Evolutionary conservation across 1,140 invertebrate species (phyloP).

Genomic region (Drosophila erecta): DNA sequence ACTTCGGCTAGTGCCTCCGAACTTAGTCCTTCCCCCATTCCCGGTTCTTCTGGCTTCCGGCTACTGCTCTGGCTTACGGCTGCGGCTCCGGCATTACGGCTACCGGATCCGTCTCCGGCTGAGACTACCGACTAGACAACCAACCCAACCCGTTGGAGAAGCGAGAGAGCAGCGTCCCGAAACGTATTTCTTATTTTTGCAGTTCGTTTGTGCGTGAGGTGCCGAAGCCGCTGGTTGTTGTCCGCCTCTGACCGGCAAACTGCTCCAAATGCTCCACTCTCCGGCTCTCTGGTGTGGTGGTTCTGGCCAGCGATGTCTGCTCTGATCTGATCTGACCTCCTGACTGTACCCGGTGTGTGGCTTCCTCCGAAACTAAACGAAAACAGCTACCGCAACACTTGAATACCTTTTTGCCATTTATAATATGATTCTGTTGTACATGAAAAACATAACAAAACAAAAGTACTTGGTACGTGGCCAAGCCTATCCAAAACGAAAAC

Average conservation of each 20-base stretch:
- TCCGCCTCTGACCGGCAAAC: constrained; percentile 60
- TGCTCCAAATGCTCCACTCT: constrained; percentile 46
- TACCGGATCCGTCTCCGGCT: constrained; percentile 29
- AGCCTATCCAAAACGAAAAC: constrained; percentile 18
- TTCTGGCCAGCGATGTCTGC: constrained; percentile 61
- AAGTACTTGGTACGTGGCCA: neutral
- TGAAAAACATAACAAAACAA: constrained; percentile 13
- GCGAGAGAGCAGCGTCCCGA: constrained; percentile 45
- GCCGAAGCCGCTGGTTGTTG: constrained; percentile 34
- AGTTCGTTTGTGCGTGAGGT: constrained; percentile 69
- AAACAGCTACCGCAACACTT: constrained; percentile 36
- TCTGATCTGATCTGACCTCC: constrained; percentile 43
- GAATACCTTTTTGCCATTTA: constrained; percentile 42
- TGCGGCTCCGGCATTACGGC: constrained; percentile 17
- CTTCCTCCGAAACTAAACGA: constrained; percentile 33
- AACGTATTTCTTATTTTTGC: constrained; percentile 80
- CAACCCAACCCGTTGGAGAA: constrained; percentile 47
- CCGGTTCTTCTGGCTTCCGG: constrained; percentile 30
- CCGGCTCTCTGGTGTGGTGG: constrained; percentile 52
- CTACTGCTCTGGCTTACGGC: constrained; percentile 10
- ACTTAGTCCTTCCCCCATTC: constrained; percentile 41
- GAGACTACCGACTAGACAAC: constrained; percentile 49
- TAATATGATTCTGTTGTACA: constrained; percentile 48
- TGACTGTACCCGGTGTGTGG: constrained; percentile 48
- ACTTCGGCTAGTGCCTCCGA: constrained; percentile 49